phyloP scores from a whole-genome alignment of 2,113 vertebrate genomes.

The Pimephales promelas region DNA sequence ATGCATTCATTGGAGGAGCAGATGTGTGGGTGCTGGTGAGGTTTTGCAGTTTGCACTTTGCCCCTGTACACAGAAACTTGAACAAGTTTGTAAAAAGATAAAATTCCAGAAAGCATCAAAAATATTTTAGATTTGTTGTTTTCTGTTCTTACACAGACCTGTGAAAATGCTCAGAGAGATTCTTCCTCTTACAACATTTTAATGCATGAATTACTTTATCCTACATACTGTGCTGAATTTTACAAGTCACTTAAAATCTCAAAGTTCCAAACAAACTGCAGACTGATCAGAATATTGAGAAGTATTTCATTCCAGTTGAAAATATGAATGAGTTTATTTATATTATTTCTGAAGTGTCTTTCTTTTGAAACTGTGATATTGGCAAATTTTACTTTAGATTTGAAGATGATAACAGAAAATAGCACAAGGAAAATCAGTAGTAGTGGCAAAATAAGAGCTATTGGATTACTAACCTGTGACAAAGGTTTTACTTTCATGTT shows the following conservation, averaged over 20 bases:
- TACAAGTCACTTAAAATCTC: neutral
- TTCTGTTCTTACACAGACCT: neutral
- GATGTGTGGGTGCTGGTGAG: no score
- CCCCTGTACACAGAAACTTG: neutral
- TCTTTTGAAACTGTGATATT: neutral
- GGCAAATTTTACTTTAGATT: neutral
- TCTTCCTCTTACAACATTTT: neutral
- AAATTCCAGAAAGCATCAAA: neutral
- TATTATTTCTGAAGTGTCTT: no score
- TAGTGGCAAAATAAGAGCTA: no score
- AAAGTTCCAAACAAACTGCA: neutral
- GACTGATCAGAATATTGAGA: no score
- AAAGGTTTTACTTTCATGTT: slow-evolving; percentile 57
- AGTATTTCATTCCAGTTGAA: no score
- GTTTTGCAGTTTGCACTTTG: neutral
- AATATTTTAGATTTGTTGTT: neutral
- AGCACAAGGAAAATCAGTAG: neutral
- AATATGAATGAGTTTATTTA: no score
- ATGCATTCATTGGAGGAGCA: neutral
- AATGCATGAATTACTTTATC: neutral
- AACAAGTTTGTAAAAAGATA: neutral
- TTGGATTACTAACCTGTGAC: slow-evolving; percentile 59
- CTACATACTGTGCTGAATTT: neutral
- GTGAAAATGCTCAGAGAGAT: neutral
- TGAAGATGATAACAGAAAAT: neutral